Conservation (phyloP, 2,888 invertebrate species). For the Leptinotarsa peninsularis region DNA sequence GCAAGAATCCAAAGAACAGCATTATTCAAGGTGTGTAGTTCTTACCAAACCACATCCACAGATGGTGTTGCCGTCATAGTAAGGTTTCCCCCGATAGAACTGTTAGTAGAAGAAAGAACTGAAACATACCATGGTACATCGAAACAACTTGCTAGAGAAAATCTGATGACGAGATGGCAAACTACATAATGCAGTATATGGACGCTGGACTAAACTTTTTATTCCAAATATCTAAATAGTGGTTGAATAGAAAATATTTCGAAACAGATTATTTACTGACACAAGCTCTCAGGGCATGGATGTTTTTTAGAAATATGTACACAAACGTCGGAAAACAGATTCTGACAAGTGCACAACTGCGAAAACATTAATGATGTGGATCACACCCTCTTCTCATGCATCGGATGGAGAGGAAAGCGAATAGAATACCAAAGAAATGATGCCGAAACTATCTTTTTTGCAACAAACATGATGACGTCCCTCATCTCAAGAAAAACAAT, state of each 20-base stretch:
- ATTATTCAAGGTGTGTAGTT: conserved; percentile 12
- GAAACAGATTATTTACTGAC: conserved; percentile 23
- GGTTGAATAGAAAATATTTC: conserved; percentile 28
- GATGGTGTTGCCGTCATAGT: conserved; percentile 15
- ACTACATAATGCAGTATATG: conserved; percentile 3
- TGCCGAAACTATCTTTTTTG: background rate
- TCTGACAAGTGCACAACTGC: conserved; percentile 20
- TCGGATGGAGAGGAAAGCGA: conserved; percentile 15
- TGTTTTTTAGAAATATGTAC: conserved; percentile 18
- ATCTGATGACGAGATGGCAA: conserved; percentile 27
- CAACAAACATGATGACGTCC: background rate
- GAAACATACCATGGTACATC: background rate
- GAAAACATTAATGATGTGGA: conserved; percentile 24
- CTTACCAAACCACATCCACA: conserved; percentile 20
- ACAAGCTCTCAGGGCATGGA: conserved; percentile 18
- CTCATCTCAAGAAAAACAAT: background rate
- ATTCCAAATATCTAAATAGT: conserved; percentile 32
- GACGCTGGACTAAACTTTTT: conserved; percentile 30
- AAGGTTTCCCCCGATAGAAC: conserved; percentile 11
- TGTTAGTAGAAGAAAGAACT: background rate
- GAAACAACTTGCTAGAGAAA: background rate
- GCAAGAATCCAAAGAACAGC: background rate
- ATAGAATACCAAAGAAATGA: background rate
- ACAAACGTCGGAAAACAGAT: conserved; percentile 6
- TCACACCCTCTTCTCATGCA: conserved; percentile 32